Conservation (phyloP, 2,113 vertebrate genomes). For the Hepsetus odoe region DNA sequence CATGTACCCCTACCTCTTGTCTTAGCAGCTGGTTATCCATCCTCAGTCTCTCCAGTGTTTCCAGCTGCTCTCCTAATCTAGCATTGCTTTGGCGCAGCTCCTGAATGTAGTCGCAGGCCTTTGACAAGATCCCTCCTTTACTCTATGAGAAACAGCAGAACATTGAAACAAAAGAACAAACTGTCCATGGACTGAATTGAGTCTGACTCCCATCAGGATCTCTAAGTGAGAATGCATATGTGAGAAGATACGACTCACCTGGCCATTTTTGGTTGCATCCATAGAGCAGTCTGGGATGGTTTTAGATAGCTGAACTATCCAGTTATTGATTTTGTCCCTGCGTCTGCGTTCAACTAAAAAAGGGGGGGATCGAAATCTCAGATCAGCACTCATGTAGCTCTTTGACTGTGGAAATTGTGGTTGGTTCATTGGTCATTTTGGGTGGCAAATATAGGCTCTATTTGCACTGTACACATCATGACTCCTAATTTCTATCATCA, state of each 20-base stretch:
- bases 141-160: conserved; percentile 72
- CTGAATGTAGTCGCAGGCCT: conserved; percentile 95
- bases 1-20: conserved; percentile 78
- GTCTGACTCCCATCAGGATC: not conserved
- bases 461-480: no score
- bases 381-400: no score
- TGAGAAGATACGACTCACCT: conserved; percentile 72
- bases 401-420: not conserved
- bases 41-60: conserved; percentile 84
- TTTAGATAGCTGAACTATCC: conserved; percentile 96
- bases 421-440: not conserved
- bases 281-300: conserved; percentile 92
- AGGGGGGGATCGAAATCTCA: not conserved
- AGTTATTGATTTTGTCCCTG: conserved; percentile 95
- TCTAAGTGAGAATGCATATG: not conserved
- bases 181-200: not conserved
- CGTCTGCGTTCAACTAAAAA: conserved; percentile 87
- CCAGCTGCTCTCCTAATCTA: conserved; percentile 83
- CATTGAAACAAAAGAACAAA: not conserved
- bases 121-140: conserved; percentile 93
- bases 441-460: no score
- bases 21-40: conserved; percentile 89
- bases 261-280: conserved; percentile 90
- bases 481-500: no score
- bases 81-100: conserved; percentile 89